phyloP scores from a whole-genome alignment of 2,797 vertebrate genomes.

The Diglossa cyanea region DNA sequence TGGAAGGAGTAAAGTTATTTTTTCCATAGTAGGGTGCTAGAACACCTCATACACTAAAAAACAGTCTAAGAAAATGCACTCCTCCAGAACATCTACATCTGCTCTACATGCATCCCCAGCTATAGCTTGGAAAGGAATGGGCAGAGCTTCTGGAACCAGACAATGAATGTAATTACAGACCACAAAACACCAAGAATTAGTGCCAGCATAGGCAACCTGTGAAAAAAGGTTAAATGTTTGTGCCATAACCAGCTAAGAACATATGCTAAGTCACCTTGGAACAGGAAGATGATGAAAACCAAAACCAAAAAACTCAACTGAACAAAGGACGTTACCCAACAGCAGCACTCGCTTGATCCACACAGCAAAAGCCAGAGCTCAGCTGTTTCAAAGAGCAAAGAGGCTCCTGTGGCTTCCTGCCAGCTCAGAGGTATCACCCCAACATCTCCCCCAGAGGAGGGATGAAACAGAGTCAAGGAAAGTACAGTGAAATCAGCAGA shows the following conservation, averaged over 20 bases:
- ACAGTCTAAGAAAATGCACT: neutral
- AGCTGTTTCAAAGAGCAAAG: neutral
- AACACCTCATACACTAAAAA: neutral
- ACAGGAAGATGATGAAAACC: neutral
- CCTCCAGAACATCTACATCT: neutral
- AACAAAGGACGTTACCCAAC: neutral
- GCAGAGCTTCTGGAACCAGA: neutral
- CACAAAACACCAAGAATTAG: neutral
- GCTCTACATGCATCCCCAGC: neutral
- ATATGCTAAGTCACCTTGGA: neutral
- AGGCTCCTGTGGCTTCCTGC: neutral
- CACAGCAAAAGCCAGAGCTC: neutral
- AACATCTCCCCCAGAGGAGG: accelerated
- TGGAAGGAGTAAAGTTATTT: neutral
- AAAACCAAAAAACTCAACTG: neutral
- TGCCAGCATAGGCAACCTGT: neutral
- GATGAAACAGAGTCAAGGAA: neutral
- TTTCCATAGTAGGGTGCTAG: neutral
- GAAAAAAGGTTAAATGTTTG: neutral
- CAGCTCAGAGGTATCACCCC: neutral
- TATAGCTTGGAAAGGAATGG: accelerated
- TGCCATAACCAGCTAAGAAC: neutral
- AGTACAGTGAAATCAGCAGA: neutral
- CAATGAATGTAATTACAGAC: accelerated
- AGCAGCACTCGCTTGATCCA: neutral